Base-by-base conservation (phyloP, 1,140 invertebrate genomes). In the Diorhabda sublineata region DNA sequence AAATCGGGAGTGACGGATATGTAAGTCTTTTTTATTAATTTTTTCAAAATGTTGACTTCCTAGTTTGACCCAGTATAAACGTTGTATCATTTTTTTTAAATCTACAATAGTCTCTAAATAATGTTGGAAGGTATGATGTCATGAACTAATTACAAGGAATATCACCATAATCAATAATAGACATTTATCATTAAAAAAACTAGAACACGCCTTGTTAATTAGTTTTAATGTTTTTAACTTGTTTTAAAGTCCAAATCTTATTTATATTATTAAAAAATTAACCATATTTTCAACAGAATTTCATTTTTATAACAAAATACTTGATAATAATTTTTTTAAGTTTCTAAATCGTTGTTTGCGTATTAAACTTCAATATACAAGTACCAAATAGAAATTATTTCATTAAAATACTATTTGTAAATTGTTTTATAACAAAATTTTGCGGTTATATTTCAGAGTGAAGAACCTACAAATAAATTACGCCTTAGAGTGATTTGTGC, bases 401-500 rank as follows among this genome's bases (percentile, higher is more conserved):
- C 26, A 26, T 26, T 26, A 26, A 26, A 26, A 26, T 26, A 26
- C 26, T 26, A 26, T 26, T 26, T 26, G 26, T 8, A 6, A 60
- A 60, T 60, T n/a, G 26, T 26, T n/a, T 60, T n/a, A 6, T 60
- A 60, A 2, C 2, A 60, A 60, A 60, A 41, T 60, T 42, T 42
- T 62, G 42, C 9, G 5, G 56, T 56, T 60, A 64, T 70, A 42
- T 72, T 72, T 66, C 83, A 92, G 91, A 88, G 86, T 81, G 89
- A 91, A 80, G 89, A 91, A 76, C 86, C 87, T 71, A 89, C 89
- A 76, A 90, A 86, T 81, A 87, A 91, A 79, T 82, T 95, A 76
- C 88, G 92, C 74, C 84, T 96, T 76, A 91, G 89, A 81, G 90
- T 98, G 64, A 86, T 96, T 68, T 89, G 90, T 75, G 96, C 95